Conservation (phyloP, 2,888 invertebrate genomes). For the Mythimna ferrago region DNA sequence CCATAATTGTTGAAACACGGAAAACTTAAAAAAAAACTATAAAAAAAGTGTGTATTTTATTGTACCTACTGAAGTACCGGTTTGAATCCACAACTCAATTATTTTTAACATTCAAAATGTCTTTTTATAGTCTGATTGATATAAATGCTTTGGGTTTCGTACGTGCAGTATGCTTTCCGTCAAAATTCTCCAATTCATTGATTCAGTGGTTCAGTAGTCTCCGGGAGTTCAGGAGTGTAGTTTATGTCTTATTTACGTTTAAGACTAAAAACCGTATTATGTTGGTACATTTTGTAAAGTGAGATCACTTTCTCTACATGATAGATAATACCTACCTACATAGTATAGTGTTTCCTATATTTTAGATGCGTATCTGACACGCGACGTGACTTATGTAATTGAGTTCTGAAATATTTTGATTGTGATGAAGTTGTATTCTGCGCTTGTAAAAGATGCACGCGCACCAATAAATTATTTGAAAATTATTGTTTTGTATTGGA, state of each 20-base stretch:
- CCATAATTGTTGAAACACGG: constrained; percentile 1
- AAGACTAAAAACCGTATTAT: constrained; percentile 2
- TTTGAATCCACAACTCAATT: neutral
- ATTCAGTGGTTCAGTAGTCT: neutral
- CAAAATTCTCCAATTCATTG: neutral
- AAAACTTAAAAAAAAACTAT: neutral
- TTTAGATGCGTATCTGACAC: constrained; percentile 49
- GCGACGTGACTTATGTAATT: constrained; percentile 50
- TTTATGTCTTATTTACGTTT: neutral
- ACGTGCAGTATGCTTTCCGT: neutral
- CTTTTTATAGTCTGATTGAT: neutral
- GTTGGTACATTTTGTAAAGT: constrained; percentile 21
- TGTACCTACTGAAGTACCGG: neutral
- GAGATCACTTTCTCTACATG: constrained; percentile 57
- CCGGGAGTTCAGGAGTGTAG: neutral
- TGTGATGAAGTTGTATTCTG: neutral
- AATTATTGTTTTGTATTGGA: neutral
- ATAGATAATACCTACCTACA: constrained; percentile 36
- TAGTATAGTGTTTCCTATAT: constrained; percentile 48
- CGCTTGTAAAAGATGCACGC: neutral
- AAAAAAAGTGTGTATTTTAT: neutral
- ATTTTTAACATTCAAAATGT: neutral
- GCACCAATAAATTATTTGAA: neutral
- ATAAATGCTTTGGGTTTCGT: neutral
- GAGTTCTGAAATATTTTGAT: constrained; percentile 41